Conservation (phyloP, 2,888 invertebrate genomes). For the Zhengitettix transpicula region DNA sequence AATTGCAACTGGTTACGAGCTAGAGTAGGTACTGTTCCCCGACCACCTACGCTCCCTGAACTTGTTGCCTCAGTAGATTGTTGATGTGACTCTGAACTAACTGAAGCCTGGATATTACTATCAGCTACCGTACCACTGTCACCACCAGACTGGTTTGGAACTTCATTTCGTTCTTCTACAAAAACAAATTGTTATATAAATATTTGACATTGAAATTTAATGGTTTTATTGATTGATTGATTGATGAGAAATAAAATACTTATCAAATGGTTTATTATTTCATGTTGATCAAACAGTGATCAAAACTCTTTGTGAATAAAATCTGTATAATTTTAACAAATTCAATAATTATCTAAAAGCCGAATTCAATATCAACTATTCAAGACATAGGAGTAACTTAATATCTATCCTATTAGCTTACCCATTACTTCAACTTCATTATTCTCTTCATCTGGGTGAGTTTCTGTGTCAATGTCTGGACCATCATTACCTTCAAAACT, state of each 20-base stretch:
- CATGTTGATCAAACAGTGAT: too few relatives aligned
- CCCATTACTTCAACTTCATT: conserved; percentile 41
- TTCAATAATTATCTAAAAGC: background rate
- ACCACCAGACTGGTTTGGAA: conserved; percentile 37
- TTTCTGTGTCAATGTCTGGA: conserved; percentile 21
- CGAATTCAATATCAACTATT: background rate
- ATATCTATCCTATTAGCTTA: background rate
- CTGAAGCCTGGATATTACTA: conserved; percentile 1
- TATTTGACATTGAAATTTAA: too few relatives aligned
- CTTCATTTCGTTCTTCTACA: conserved; percentile 43
- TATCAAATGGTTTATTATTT: too few relatives aligned
- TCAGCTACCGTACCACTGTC: conserved; percentile 10
- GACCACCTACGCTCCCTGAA: conserved; percentile 4
- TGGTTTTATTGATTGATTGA: too few relatives aligned
- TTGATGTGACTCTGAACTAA: conserved; percentile 11
- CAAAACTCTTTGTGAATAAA: too few relatives aligned
- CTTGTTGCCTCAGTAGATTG: conserved; percentile 10
- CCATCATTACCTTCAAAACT: conserved; percentile 27
- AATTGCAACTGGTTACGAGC: conserved; percentile 29
- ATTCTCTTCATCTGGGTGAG: conserved; percentile 36
- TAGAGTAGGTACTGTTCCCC: conserved; percentile 27
- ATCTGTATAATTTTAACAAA: background rate
- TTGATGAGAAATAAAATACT: too few relatives aligned
- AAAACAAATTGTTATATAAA: background rate
- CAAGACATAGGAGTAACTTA: background rate